phyloP scores from a whole-genome alignment of 2,113 vertebrate species.

The Xiphorhynchus elegans region DNA sequence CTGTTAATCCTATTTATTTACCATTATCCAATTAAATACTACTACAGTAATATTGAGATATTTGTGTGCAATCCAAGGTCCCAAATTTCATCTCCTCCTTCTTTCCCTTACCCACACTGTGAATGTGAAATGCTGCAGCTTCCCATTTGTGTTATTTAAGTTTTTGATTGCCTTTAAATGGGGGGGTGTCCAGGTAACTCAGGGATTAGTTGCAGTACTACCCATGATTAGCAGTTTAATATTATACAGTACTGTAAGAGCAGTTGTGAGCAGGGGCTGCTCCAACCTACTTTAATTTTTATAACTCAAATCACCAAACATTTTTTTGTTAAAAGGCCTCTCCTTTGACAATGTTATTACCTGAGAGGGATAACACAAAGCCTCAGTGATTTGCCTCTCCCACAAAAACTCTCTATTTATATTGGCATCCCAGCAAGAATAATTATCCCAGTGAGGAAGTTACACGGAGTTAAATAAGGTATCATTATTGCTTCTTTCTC shows the following conservation, averaged over 20 bases:
- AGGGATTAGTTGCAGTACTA: neutral
- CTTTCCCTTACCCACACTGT: neutral
- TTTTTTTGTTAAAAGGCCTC: neutral
- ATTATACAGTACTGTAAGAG: neutral
- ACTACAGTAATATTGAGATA: neutral
- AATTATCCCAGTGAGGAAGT: neutral
- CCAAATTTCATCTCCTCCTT: neutral
- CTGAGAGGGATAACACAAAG: neutral
- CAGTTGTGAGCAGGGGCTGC: neutral
- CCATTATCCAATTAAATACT: neutral
- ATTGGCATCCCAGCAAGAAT: neutral
- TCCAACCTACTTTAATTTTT: neutral
- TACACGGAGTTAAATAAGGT: neutral
- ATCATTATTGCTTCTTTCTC: neutral
- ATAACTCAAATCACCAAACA: fast-evolving
- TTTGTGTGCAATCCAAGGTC: neutral
- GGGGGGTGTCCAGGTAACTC: neutral
- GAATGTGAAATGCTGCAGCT: neutral
- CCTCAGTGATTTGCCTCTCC: neutral
- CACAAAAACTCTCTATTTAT: neutral
- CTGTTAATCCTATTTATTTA: neutral
- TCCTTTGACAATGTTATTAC: neutral
- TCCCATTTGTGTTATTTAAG: neutral
- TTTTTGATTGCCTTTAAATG: neutral
- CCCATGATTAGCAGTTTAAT: neutral